phyloP scores from a whole-genome alignment of 2,113 vertebrate genomes.

The Grammomys dolichurus region DNA sequence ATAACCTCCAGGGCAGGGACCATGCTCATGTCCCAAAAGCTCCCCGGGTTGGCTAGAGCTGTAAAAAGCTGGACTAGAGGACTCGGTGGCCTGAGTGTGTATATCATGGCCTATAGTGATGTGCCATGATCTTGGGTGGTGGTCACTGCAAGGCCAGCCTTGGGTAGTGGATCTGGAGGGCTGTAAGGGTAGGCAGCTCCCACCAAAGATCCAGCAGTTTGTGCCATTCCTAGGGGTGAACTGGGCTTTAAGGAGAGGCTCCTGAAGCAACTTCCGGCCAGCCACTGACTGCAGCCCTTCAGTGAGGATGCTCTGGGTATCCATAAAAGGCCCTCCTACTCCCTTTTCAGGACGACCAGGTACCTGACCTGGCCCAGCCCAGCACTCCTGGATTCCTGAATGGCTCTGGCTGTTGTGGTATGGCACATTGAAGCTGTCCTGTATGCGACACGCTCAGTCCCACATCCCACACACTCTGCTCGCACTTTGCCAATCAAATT shows the following conservation, averaged over 20 bases:
- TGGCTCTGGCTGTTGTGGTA: not conserved
- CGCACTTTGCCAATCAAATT: not conserved
- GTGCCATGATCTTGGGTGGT: no score
- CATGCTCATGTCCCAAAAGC: no score
- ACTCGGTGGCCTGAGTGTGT: not conserved
- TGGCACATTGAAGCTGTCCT: no score
- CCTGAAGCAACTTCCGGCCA: not conserved
- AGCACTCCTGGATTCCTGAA: not conserved
- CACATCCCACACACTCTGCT: not conserved
- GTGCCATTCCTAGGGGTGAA: not conserved
- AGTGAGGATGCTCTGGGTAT: not conserved
- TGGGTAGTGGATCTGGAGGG: not conserved
- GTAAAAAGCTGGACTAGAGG: not conserved
- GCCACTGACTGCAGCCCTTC: not conserved
- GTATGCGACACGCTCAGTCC: not conserved
- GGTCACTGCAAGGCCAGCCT: not conserved
- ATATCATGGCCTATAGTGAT: not conserved
- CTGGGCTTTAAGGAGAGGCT: not conserved
- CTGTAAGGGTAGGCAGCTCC: not conserved
- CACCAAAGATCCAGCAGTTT: not conserved
- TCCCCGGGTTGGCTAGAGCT: not conserved
- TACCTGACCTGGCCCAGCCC: accelerated
- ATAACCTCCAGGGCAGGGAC: not conserved
- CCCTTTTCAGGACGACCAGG: not conserved
- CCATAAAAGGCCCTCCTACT: not conserved